A percentile compares a stretch with the other conserved stretches of the same genome.
These are phyloP conservation scores for Microplitis manilae DNA, from an alignment of 2,888 invertebrate genomes.

Conservation along the genomic window DNA sequence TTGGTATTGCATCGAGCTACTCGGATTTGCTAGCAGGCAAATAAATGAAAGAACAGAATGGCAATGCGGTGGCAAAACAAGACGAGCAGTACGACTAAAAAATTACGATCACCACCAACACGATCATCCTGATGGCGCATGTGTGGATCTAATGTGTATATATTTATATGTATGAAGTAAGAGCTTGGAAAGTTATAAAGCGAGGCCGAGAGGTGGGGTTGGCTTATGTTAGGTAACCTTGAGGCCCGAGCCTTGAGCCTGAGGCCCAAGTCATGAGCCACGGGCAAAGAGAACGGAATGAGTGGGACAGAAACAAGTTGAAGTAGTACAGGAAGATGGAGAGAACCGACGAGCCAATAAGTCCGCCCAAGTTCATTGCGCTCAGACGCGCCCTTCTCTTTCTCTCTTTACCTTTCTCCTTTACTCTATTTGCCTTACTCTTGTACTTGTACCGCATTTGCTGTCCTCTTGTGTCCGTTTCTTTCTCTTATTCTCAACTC, in stretches of 20 bases:
- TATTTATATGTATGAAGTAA: background rate
- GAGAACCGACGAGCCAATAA: conserved; percentile 47
- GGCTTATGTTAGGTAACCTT: conserved; percentile 47
- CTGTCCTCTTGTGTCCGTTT: background rate
- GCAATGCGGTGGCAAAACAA: conserved; percentile 23
- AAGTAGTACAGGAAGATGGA: conserved; percentile 14
- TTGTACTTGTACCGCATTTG: background rate
- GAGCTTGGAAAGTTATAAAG: conserved; percentile 20
- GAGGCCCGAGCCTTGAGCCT: conserved; percentile 47
- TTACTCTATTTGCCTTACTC: conserved; percentile 14
- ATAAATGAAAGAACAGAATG: conserved; percentile 19
- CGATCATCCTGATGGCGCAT: no score
- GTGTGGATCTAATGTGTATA: background rate
- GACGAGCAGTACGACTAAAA: background rate
- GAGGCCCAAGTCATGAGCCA: conserved; percentile 28
- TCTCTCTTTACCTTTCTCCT: conserved; percentile 38
- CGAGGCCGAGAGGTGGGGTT: conserved; percentile 40
- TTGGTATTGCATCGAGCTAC: no score
- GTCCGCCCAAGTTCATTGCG: conserved; percentile 59
- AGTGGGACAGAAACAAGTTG: background rate
- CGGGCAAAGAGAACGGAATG: background rate
- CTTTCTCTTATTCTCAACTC: background rate
- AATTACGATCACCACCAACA: no score
- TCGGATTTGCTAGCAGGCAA: background rate
- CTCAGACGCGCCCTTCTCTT: conserved; percentile 51